Evolutionary conservation across 1,140 invertebrate genomes (phyloP), one percentile per base, ranked within the genome.

Genomic region (Drosophila kurseongensis): DNA sequence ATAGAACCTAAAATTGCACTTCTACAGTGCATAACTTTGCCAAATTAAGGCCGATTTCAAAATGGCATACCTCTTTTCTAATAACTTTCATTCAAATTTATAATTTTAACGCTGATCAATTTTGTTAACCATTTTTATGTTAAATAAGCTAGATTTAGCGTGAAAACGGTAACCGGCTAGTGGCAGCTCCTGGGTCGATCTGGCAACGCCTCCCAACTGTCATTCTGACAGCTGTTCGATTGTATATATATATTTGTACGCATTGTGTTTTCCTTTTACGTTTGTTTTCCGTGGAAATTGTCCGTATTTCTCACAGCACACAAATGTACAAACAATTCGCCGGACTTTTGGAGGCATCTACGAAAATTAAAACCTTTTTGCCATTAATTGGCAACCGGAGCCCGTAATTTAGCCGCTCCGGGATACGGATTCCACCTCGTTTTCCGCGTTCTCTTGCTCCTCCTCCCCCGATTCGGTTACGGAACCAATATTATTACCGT

Each of bases 401-500:
- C 41, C 54, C 27, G 12, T n/a, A 40, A 14, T 29, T 29, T 23
- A 48, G 47, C 23, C 59, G 57, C 23, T 61, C n/a, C 29, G 48
- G 29, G 27, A 62, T 62, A 18, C 13, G 60, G 54, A 62, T 4
- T 42, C 54, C 60, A 29, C 38, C 27, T 12, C 36, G 56, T 61
- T 35, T 42, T 23, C 62, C 47, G 9, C 7, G n/a, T 8, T 6
- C 9, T 9, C 12, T 5, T 29, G 1, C 32, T 52, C 47, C n/a
- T 29, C 13, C 65, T 42, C 50, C 62, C 41, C 50, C 66, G 50
- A 55, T 40, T 71, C 23, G 79, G 71, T 83, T 79, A 82, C 63
- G 75, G 75, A 78, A 78, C 38, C 59, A 48, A 59, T 62, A 55
- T 65, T 80, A 48, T 71, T 62, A 57, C 55, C 63, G 65, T 63